Conservation (phyloP, 2,113 vertebrate species). For the Lepus timidus region DNA sequence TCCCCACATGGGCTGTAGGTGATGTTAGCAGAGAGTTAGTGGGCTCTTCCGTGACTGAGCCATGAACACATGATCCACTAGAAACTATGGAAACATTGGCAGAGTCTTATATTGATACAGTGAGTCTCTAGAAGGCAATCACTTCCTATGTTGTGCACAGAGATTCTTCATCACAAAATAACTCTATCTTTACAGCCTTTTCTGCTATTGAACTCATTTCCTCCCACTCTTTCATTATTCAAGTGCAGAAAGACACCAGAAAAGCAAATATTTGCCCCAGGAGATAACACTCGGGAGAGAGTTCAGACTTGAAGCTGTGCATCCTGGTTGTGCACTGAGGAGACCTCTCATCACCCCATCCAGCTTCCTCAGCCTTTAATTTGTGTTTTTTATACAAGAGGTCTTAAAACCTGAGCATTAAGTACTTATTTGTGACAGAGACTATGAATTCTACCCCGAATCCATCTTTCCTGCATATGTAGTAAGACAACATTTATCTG, state of each 20-base stretch:
- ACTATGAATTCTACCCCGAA: neutral
- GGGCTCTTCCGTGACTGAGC: neutral
- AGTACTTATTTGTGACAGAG: neutral
- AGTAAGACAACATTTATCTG: neutral
- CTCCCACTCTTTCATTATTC: neutral
- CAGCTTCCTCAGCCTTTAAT: neutral
- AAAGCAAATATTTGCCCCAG: neutral
- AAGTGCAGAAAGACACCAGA: neutral
- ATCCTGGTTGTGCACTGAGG: neutral
- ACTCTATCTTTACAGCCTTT: neutral
- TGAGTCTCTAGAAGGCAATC: neutral
- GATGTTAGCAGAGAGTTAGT: neutral
- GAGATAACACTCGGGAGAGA: too few relatives aligned
- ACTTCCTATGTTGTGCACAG: neutral
- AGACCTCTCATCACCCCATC: rapidly evolving
- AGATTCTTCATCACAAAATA: neutral
- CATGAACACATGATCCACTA: too few relatives aligned
- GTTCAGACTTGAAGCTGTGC: neutral
- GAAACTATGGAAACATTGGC: neutral
- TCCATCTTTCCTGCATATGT: neutral
- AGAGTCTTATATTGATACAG: neutral
- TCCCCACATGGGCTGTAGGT: neutral
- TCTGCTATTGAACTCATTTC: neutral
- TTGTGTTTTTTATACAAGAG: neutral
- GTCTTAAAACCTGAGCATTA: neutral